Base-by-base conservation (phyloP, 1,140 invertebrate species). In the Pogonus chalceus region DNA sequence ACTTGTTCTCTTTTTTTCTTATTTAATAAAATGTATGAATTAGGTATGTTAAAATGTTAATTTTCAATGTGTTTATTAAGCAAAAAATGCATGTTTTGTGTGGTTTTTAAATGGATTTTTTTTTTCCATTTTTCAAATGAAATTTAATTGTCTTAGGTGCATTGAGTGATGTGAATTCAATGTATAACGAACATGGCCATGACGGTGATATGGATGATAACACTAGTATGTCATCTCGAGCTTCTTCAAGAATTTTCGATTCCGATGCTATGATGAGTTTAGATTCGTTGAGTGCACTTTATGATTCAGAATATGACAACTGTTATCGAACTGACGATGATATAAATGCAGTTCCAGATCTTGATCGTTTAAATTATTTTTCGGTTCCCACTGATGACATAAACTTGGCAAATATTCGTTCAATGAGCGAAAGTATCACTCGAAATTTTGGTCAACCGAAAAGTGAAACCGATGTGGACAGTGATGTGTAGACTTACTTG, bases 291-390 rank as follows among this genome's bases (percentile, higher is more conserved):
- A 87, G 85, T 69, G 83, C 84, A 48, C 79, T 88, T 55, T 92
- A 91, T 68, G 89, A 92, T 72, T 89, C 85, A 1, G 87, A 90
- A 63, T 88, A 88, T 66, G 83, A 85, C 60, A 82, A 83, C 65
- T 82, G 76, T 62, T 74, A 74, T 51, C 57, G 69, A 58, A 71
- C 69, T 14, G 71, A 72, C 55, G 70, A 73, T 54, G 69, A 70
- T 56, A 54, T 70, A 22, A 69, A 67, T 55, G 64, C 65, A 16
- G 60, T 67, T 54, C 66, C 67, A 18, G 67, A 70, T 56, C 54
- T 69, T 31, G 68, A 69, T 35, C 59, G 68, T 61, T 61, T 70
- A 18, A 68, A 69, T 54, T 69, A 67, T 60, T 70, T 70, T 57
- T 69, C 68, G 53, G 66, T 68, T 59, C 65, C 69, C 54, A 75